phyloP scores from a whole-genome alignment of 2,113 vertebrate species.

The Psittacula cyanocephala region DNA sequence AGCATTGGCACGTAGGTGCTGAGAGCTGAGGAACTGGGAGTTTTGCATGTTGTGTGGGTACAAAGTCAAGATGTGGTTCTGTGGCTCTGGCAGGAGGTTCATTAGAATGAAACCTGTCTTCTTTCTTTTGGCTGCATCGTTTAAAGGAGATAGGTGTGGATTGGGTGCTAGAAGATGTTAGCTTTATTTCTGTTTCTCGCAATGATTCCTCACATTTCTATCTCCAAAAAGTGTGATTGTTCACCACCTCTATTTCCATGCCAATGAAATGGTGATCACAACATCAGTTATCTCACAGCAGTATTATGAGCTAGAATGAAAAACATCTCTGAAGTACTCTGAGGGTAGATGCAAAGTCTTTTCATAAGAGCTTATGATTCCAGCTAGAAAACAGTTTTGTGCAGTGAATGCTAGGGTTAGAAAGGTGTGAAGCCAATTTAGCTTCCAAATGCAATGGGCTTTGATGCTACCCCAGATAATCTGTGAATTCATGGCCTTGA shows the following conservation, averaged over 20 bases:
- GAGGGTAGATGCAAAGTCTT: neutral
- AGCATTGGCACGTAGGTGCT: fast-evolving
- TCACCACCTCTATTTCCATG: neutral
- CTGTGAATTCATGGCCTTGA: neutral
- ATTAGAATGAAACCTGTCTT: neutral
- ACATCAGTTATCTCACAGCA: neutral
- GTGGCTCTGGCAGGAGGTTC: neutral
- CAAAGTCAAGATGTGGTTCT: neutral
- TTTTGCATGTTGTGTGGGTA: neutral
- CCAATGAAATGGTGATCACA: neutral
- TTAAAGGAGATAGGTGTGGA: neutral
- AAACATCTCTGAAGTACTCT: neutral
- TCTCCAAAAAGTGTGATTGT: neutral
- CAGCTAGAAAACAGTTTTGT: neutral
- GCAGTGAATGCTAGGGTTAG: neutral
- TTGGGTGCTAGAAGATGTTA: neutral
- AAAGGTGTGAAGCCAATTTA: neutral
- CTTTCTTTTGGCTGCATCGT: neutral
- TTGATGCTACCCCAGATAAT: neutral
- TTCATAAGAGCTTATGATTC: neutral
- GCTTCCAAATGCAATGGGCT: neutral
- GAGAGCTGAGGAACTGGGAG: neutral
- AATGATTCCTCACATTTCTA: fast-evolving
- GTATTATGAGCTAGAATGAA: neutral
- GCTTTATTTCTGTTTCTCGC: neutral